Conservation (phyloP, 2,888 invertebrate species). For the Arctia plantaginis region DNA sequence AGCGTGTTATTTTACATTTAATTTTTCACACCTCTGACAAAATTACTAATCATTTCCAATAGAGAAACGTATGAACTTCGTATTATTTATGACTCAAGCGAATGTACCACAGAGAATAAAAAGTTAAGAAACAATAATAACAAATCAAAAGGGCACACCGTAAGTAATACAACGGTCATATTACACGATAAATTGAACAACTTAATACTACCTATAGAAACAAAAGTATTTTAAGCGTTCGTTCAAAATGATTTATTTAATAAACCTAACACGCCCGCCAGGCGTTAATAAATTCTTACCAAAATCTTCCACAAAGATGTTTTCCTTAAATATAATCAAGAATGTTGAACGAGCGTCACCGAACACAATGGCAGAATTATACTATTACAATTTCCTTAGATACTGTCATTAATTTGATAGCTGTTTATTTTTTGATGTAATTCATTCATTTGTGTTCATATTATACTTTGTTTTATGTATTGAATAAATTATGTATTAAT, state of each 20-base stretch:
- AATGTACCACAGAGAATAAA: conserved; percentile 7
- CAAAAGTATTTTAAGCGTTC: conserved; percentile 52
- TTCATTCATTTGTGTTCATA: conserved; percentile 2
- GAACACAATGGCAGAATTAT: conserved; percentile 62
- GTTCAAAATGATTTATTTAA: conserved; percentile 59
- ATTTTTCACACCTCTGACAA: too few species aligned
- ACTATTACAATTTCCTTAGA: conserved; percentile 56
- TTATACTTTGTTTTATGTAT: background rate
- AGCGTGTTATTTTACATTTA: too few species aligned
- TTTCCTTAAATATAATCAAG: conserved; percentile 64
- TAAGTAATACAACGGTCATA: conserved; percentile 23
- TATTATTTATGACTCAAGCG: background rate
- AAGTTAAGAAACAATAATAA: conserved; percentile 21
- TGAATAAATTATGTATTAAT: background rate
- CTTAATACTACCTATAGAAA: conserved; percentile 37
- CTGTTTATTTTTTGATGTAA: conserved; percentile 31
- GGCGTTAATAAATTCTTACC: conserved; percentile 60
- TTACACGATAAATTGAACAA: conserved; percentile 50
- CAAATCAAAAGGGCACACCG: conserved; percentile 13
- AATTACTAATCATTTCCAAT: background rate
- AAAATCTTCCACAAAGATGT: conserved; percentile 54
- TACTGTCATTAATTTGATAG: conserved; percentile 54
- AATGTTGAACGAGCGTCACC: conserved; percentile 51
- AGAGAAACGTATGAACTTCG: background rate
- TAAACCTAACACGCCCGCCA: conserved; percentile 52